Base-by-base conservation (phyloP, 2,888 invertebrate genomes). In the Caenorhabditis drosophilae region DNA sequence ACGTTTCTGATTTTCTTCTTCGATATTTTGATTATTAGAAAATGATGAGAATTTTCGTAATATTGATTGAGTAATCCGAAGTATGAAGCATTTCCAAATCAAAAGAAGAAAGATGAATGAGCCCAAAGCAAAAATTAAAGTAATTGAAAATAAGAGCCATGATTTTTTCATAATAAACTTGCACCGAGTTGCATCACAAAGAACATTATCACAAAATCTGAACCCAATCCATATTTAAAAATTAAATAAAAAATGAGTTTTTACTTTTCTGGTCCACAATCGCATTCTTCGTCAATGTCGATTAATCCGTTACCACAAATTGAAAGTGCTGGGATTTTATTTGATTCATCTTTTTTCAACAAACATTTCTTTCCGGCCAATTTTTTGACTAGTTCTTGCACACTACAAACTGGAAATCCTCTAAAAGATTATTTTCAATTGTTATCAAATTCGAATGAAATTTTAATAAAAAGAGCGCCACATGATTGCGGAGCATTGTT, bases 251-350 rank as follows among this genome's bases (percentile, higher is more conserved):
- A 47, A 23, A 47, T 47, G 20, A 15, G 44, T 46, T 15, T 54
- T 31, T 26, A 34, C 2, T 50, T 38, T 26, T 41, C 57, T 12
- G 68, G 72, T 11, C 75, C 75, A 56, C 75, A 75, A 52, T 75
- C 75, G 46, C 75, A 75, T 23, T 75, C 66, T 35, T 75, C 75
- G 15, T 66, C 67, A 11, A 52, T 53, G 35, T 75, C 75, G 22
- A 69, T 6, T 9, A 75, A 42, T n/a, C 72, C 70, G 47, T 75
- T 75, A 45, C 75, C 75, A 62, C 75, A 75, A 16, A 75, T 42
- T 31, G 64, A 47, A 4, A 64, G 46, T n/a, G 50, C 46, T 16
- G 54, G 50, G 38, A 64, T 15, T 26, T 16, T 47, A 36, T 62
- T 67, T 9, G 57, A 38, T 42, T 34, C 58, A 35, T 11, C 20